Evolutionary conservation across 2,888 invertebrate species (phyloP), one percentile per base, ranked within the genome.

Genomic region (Luperina nickerlii): DNA sequence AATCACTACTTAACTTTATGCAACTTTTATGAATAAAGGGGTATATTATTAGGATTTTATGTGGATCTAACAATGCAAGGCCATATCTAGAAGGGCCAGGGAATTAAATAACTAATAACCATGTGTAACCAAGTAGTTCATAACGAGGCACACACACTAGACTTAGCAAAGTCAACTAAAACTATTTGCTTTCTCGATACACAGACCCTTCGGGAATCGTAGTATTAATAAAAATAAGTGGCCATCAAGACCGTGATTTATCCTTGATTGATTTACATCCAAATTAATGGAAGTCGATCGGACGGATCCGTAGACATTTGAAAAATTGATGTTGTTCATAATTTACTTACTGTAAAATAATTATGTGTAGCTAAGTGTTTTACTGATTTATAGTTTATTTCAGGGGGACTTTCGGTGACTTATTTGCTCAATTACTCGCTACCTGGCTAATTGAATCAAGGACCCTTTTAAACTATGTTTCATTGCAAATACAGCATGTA

Each of bases 211-310:
- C 13, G 71, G 71, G 76, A 32, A 27, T 72, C 32, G 77, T 74
- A 79, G 69, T 85, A 89, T 88, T 82, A 85, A 85, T 84, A 87
- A 83, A 86, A 88, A 82, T 86, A 83, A 89, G 81, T 81, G 79
- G 85, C 79, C 71, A 81, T 78, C 76, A 74, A 69, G 63, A 54
- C 70, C 84, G 73, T 90, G 87, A 92, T 85, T 88, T 89, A 89
- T 86, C 84, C 88, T 84, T 91, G 92, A 93, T 93, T 93, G 92
- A 93, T 93, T 92, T 93, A 91, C 90, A 91, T 87, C 88, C 78
- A 92, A 91, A 94, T 93, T 93, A 92, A 94, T 93, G 92, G 90
- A 89, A 91, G 87, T 87, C 88, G 87, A 90, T 87, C 87, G 81
- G 89, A 90, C 89, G 89, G 89, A 89, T 86, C 84, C 88, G 87